Evolutionary conservation across 2,797 vertebrate species (phyloP), one percentile per base, ranked within the genome.

Genomic region (Sebastes vulpes): DNA sequence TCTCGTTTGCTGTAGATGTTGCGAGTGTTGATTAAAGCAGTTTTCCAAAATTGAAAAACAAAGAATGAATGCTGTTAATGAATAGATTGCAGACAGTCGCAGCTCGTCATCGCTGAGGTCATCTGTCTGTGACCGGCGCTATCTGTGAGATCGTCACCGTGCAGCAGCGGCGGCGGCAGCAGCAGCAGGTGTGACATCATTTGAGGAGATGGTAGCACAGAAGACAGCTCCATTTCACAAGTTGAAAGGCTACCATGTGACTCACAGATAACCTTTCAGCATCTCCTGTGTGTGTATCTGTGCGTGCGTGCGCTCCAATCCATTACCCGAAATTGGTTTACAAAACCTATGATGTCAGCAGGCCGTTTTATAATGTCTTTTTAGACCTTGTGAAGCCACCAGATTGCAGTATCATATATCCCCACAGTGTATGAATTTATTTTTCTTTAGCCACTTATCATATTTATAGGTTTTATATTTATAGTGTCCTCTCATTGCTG

Each of bases 321-420:
- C 77, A 85, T 91, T 93, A 87, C 79, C 69, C 3, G 50, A 90
- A 92, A 93, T 92, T 87, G 86, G 68, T 88, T 93, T 92, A 87
- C 77, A 88, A 83, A 90, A 86, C 71, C 87, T 72, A 50, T 84
- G 79, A 86, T 87, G 90, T 92, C 87, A 89, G 87, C 84, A 59
- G 65, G 52, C 46, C 29, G 11, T 85, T 89, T 89, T 89, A 77
- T 75, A 75, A 88, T 84, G 86, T 84, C 78, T 90, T 88, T 85
- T 88, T 79, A 84, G 89, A 81, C 83, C 83, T 79, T 86, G 65
- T 88, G 73, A 80, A 83, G 74, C 82, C 78, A 65, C 32, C 32
- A 56, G 57, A 78, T 88, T 85, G 76, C 74, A 29, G 42, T 66
- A 84, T 89, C 74, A 79, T 78, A 77, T 87, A 32, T 53, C 66